Evolutionary conservation across 2,113 vertebrate species (phyloP).

Genomic region (Orcinus orca): DNA sequence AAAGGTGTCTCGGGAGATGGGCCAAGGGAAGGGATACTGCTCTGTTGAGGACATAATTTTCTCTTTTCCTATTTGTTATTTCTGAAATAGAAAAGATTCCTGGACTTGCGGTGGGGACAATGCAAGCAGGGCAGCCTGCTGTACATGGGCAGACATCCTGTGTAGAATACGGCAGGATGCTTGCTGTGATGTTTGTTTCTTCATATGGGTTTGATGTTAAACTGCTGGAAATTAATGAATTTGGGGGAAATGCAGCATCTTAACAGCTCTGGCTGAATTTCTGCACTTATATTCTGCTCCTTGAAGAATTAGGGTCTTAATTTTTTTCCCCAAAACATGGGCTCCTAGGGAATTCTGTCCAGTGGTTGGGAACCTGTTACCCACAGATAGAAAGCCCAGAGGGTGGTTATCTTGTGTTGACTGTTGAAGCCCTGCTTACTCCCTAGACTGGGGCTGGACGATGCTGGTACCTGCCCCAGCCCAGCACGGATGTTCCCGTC

Average conservation of each 20-base stretch:
- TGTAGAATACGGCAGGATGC: not conserved
- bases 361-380: not conserved
- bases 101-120: not conserved
- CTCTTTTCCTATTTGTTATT: not conserved
- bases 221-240: not conserved
- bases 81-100: slow-evolving; percentile 26
- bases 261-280: not conserved
- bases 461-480: not conserved
- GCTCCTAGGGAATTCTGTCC: not conserved
- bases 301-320: not conserved
- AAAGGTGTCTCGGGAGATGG: slow-evolving; percentile 35
- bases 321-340: not conserved
- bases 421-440: not conserved
- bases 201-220: not conserved
- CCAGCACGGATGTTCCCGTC: fast-evolving
- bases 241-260: not conserved
- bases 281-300: not conserved
- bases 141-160: not conserved
- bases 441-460: not conserved
- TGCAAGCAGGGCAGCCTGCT: not conserved
- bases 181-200: slow-evolving; percentile 8
- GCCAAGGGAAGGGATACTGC: not conserved
- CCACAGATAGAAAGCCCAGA: not conserved
- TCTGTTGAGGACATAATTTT: not conserved
- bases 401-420: not conserved